A percentile compares a stretch with the other conserved stretches of the same genome.
phyloP scores from a whole-genome alignment of 2,888 invertebrate species.

The Ochlodes sylvanus region DNA sequence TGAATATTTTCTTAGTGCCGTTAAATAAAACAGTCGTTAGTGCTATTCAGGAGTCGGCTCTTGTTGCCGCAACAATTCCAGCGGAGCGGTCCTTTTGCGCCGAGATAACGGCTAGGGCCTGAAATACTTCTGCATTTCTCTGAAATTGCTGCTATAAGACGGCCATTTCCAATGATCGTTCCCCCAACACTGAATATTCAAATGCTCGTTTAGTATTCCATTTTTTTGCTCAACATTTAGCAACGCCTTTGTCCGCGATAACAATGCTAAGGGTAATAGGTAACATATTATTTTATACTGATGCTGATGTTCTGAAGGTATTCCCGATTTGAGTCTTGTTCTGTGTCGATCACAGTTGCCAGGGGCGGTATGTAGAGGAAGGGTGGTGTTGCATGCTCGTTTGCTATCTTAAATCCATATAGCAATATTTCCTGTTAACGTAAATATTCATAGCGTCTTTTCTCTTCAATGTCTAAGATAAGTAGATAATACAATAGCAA shows the following conservation, averaged over 20 bases:
- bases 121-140: constrained; percentile 11
- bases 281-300: too few species aligned
- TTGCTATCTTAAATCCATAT: too few species aligned
- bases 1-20: constrained; percentile 12
- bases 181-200: constrained; percentile 25
- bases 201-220: constrained; percentile 18
- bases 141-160: constrained; percentile 17
- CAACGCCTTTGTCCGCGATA: neutral
- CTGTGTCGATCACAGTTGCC: too few species aligned
- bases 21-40: constrained; percentile 31
- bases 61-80: constrained; percentile 23
- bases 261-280: neutral
- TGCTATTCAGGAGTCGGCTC: constrained; percentile 15
- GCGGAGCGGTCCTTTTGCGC: constrained; percentile 3
- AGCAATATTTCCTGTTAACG: too few species aligned
- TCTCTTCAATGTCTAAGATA: too few species aligned
- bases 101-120: constrained; percentile 11
- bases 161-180: constrained; percentile 22
- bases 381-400: too few species aligned
- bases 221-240: constrained; percentile 10
- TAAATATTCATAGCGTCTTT: too few species aligned
- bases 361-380: too few species aligned
- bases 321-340: too few species aligned
- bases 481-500: too few species aligned
- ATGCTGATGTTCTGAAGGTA: too few species aligned